These are phyloP conservation scores for Coenobita brevimanus DNA, from an alignment of 1,140 invertebrate species.

Conservation along the genomic window DNA sequence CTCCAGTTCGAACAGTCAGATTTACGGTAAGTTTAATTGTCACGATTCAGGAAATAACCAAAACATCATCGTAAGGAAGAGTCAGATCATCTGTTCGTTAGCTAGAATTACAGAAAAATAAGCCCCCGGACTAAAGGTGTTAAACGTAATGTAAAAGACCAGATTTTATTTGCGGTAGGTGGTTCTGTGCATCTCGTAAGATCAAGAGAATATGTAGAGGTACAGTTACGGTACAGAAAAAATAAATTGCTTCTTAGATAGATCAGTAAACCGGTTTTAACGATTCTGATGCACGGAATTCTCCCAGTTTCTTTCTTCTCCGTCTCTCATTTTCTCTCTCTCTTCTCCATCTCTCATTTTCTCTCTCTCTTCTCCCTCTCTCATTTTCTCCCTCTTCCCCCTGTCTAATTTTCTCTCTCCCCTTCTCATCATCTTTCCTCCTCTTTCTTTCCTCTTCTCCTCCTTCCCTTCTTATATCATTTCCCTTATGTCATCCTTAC, in stretches of 20 bases:
- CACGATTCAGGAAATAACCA: too few relatives aligned
- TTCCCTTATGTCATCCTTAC: neutral
- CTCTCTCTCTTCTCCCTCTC: neutral
- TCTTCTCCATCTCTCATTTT: neutral
- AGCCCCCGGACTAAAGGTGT: too few relatives aligned
- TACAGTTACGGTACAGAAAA: neutral
- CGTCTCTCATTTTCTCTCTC: neutral
- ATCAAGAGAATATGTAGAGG: too few relatives aligned
- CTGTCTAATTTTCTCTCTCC: constrained; percentile 5
- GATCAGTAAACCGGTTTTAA: neutral
- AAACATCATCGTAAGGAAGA: too few relatives aligned
- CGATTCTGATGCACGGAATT: neutral
- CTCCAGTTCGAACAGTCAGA: too few relatives aligned
- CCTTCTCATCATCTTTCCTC: neutral
- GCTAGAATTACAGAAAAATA: too few relatives aligned
- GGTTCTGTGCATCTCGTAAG: too few relatives aligned
- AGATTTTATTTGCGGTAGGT: too few relatives aligned
- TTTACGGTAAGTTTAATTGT: too few relatives aligned
- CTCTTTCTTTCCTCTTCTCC: neutral
- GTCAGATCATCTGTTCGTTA: too few relatives aligned
- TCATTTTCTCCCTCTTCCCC: neutral
- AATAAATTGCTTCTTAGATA: too few relatives aligned
- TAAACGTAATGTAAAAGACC: too few relatives aligned
- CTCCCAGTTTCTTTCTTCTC: neutral
- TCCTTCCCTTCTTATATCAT: neutral